Conservation (phyloP, 2,113 vertebrate species). For the pig (Sus scrofa) region T2T-Sscrofa CM000814.6:44043001-44043500, state of each 20-base stretch:
- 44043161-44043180: neutral
- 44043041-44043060: neutral
- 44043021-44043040: neutral
- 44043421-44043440: neutral
- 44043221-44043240: too few relatives aligned
- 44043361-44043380: too few relatives aligned
- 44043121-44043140: conserved; percentile 46
- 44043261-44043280: too few relatives aligned
- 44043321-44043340: too few relatives aligned
- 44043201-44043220: too few relatives aligned
- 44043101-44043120: neutral
- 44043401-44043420: too few relatives aligned
- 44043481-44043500: neutral
- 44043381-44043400: too few relatives aligned
- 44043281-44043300: too few relatives aligned
- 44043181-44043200: too few relatives aligned
- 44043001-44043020: neutral
- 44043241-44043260: too few relatives aligned
- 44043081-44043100: conserved; percentile 23
- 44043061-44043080: conserved; percentile 19
- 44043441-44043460: neutral
- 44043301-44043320: too few relatives aligned
- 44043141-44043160: conserved; percentile 38
- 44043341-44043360: too few relatives aligned
- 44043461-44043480: neutral